Evolutionary conservation across 2,888 invertebrate species (phyloP).

Genomic region (Criorhina ranunculi): DNA sequence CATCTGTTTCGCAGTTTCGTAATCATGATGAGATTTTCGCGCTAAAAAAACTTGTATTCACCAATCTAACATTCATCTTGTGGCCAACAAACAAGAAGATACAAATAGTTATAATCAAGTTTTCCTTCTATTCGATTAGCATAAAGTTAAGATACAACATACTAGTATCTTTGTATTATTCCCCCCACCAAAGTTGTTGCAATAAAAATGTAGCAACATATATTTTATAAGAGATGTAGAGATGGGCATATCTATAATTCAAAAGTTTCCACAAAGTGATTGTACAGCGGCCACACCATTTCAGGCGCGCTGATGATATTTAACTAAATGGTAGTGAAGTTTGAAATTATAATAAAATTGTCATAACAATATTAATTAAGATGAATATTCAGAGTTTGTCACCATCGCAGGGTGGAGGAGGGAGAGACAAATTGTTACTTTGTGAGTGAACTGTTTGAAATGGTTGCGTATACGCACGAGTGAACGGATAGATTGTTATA

Average conservation of each 20-base stretch:
- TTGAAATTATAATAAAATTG: slow-evolving; percentile 63
- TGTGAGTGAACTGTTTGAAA: slow-evolving; percentile 1
- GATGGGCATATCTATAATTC: slow-evolving; percentile 26
- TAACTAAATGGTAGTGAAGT: slow-evolving; percentile 47
- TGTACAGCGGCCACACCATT: slow-evolving; percentile 6
- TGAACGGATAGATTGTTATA: slow-evolving; percentile 1
- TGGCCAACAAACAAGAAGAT: slow-evolving; percentile 8
- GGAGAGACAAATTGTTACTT: neutral
- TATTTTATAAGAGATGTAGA: slow-evolving; percentile 44
- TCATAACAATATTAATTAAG: slow-evolving; percentile 50
- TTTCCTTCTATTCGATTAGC: slow-evolving; percentile 63
- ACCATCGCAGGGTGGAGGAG: too few species aligned
- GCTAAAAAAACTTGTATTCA: neutral
- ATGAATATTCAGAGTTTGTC: slow-evolving; percentile 51
- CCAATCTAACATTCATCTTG: slow-evolving; percentile 20
- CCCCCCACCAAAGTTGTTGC: slow-evolving; percentile 39
- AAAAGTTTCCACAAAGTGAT: slow-evolving; percentile 29
- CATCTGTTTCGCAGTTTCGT: slow-evolving; percentile 23
- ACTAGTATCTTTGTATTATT: slow-evolving; percentile 10
- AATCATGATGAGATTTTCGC: slow-evolving; percentile 24
- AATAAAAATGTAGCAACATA: slow-evolving; percentile 67
- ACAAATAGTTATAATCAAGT: slow-evolving; percentile 39
- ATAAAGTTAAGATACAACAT: slow-evolving; percentile 47
- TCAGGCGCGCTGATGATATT: slow-evolving; percentile 28
- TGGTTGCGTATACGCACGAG: slow-evolving; percentile 55